Evolutionary conservation across 2,888 invertebrate genomes (phyloP).

Genomic region (Heteromyza rotundicornis): DNA sequence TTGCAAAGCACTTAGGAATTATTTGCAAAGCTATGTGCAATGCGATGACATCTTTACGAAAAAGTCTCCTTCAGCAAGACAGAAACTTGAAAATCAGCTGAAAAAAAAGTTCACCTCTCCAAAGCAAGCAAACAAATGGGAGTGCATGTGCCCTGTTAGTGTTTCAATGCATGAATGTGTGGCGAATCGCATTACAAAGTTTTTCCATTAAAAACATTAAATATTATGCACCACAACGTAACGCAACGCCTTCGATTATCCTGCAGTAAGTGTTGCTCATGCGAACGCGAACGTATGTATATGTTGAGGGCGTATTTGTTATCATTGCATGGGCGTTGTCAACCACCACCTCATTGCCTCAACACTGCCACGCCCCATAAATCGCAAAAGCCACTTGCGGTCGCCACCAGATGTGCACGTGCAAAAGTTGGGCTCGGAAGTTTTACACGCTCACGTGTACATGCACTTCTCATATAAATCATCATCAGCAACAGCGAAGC

Average conservation of each 20-base stretch:
- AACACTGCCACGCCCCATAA: conserved; percentile 15
- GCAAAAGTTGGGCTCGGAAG: neutral
- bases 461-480: conserved; percentile 24
- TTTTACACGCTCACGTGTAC: conserved; percentile 3
- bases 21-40: no score
- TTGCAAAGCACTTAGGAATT: conserved; percentile 1
- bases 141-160: neutral
- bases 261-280: neutral
- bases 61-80: neutral
- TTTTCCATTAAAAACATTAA: conserved; percentile 40
- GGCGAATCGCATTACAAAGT: conserved; percentile 31
- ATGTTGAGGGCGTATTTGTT: neutral
- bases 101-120: no score
- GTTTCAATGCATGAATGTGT: neutral
- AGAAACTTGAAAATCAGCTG: no score
- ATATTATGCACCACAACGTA: conserved; percentile 31
- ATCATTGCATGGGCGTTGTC: conserved; percentile 14
- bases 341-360: no score
- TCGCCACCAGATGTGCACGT: neutral
- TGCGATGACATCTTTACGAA: neutral
- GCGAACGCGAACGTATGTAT: neutral
- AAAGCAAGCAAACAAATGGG: no score
- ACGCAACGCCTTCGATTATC: conserved; percentile 2
- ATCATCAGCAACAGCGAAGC: conserved; percentile 15
- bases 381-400: neutral